Base-by-base conservation (phyloP, 2,113 vertebrate species). In the Chlorodrepanis virens region DNA sequence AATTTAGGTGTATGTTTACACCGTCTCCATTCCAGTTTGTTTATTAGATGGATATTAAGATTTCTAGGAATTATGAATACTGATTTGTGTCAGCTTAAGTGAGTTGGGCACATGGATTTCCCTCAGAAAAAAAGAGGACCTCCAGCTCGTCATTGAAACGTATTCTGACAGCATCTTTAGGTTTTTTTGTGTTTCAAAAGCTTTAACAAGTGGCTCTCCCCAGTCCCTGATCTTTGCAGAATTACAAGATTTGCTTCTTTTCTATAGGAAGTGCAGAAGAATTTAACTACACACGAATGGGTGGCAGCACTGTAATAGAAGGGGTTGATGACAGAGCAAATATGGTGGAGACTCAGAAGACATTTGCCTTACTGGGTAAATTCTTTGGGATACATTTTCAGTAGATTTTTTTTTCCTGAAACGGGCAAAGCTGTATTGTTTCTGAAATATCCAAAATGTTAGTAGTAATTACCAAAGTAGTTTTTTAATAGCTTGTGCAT, bases 261-360 rank as follows among this genome's bases (percentile, higher is more conserved):
- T 87, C 83, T 92, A 6, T 82, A 99, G 99, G 97, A 94, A 98
- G 94, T 12, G 99, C 99, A 7, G 99, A 99, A 91, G 96, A 99
- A 77, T 99, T 99, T 96, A 97, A 95, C 72, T 99, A 99, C 90
- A 99, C 99, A 3, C 96, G 97, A 64, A 98, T 99, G 98, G 98
- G 99, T 17, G 98, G 99, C 54, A 98, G 96, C 39, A 97, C 97
- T 6, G 79, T 95, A 20, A 99, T 99, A 37, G 98, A 99, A 87
- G 99, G 99, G 25, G 96, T 99, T 54, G 96, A 99, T 77, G 99
- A 99, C 97, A 95, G 83, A 87, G 98, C 97, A 10, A 98, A 98
- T 90, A 98, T 99, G 98, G 89, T 97, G 52, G 99, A 99, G 95
- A 99, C 99, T 12, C 98, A 90, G 78, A 98, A 97, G 95, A 99